A percentile compares a stretch with the other conserved stretches of the same genome.
These are phyloP conservation scores for Leucoraja erinaceus DNA, from an alignment of 2,113 vertebrate genomes.

Conservation along the genomic window DNA sequence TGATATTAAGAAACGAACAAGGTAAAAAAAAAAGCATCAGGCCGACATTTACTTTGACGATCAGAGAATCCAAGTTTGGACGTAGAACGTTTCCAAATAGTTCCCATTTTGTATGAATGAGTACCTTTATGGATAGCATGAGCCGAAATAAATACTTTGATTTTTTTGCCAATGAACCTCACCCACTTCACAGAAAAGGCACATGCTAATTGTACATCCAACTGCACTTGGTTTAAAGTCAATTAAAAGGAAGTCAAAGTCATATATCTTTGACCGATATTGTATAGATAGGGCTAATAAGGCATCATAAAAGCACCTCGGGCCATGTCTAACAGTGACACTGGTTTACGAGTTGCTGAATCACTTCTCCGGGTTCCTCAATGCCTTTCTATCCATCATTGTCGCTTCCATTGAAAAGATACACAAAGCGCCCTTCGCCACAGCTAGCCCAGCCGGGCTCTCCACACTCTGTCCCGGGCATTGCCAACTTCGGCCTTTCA, in stretches of 20 bases:
- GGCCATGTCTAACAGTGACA: conserved; percentile 75
- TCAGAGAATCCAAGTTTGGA: neutral
- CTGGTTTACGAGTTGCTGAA: conserved; percentile 64
- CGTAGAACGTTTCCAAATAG: neutral
- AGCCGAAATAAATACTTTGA: conserved; percentile 37
- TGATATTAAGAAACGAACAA: no score
- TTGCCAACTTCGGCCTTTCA: conserved; percentile 64
- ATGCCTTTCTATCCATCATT: conserved; percentile 74
- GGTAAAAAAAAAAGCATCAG: no score
- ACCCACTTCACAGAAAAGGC: conserved; percentile 39
- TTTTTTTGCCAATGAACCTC: conserved; percentile 39
- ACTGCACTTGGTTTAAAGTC: conserved; percentile 42
- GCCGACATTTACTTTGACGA: neutral
- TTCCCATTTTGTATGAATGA: conserved; percentile 20
- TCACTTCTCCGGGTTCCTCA: conserved; percentile 70
- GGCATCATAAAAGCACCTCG: conserved; percentile 71
- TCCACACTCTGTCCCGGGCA: conserved; percentile 64
- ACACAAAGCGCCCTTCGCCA: conserved; percentile 56
- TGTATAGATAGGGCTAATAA: conserved; percentile 40
- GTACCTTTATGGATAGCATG: conserved; percentile 29
- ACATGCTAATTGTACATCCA: conserved; percentile 41
- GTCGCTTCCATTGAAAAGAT: conserved; percentile 65
- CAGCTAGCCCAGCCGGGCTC: conserved; percentile 65
- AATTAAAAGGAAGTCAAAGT: conserved; percentile 47
- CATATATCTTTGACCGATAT: conserved; percentile 46